Evolutionary conservation across 2,888 invertebrate species (phyloP).

Genomic region (Keiferia lycopersicella): DNA sequence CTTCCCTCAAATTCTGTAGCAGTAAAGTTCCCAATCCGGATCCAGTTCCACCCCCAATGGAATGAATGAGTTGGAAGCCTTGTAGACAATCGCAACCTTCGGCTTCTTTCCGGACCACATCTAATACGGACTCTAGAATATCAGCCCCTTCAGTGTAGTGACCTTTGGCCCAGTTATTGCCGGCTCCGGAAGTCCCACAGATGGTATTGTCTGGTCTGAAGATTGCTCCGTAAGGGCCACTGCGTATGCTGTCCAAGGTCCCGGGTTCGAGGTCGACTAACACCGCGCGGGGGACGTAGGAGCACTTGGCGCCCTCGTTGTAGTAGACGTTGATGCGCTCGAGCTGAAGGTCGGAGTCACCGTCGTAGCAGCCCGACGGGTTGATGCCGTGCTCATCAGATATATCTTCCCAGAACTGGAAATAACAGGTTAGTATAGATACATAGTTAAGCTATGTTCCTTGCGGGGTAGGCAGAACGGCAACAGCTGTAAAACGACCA

Average conservation of each 20-base stretch:
- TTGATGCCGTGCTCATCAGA: conserved; percentile 89
- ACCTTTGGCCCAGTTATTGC: conserved; percentile 84
- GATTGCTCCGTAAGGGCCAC: conserved; percentile 83
- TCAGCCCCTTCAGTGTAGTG: conserved; percentile 85
- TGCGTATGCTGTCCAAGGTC: conserved; percentile 83
- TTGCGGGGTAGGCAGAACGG: too few relatives aligned
- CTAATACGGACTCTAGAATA: conserved; percentile 81
- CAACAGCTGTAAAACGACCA: too few relatives aligned
- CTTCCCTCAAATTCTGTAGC: conserved; percentile 85
- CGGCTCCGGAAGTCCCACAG: conserved; percentile 80
- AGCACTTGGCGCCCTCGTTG: conserved; percentile 81
- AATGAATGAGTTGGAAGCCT: conserved; percentile 84
- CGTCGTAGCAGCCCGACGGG: conserved; percentile 77
- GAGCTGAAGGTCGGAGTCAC: conserved; percentile 86
- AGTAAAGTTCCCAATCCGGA: conserved; percentile 87
- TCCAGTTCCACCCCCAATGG: conserved; percentile 87
- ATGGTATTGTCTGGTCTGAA: conserved; percentile 88
- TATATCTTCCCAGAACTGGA: conserved; percentile 91
- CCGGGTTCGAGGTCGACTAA: conserved; percentile 67
- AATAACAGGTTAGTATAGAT: conserved; percentile 30
- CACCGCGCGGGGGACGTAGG: conserved; percentile 66
- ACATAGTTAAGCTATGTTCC: too few relatives aligned
- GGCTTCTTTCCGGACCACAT: conserved; percentile 81
- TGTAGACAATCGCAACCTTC: conserved; percentile 86
- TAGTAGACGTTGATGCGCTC: conserved; percentile 89